These are phyloP conservation scores for Crossaster papposus DNA, from an alignment of 53 echinoderm and acorn worm genomes.

Conservation along the genomic window DNA sequence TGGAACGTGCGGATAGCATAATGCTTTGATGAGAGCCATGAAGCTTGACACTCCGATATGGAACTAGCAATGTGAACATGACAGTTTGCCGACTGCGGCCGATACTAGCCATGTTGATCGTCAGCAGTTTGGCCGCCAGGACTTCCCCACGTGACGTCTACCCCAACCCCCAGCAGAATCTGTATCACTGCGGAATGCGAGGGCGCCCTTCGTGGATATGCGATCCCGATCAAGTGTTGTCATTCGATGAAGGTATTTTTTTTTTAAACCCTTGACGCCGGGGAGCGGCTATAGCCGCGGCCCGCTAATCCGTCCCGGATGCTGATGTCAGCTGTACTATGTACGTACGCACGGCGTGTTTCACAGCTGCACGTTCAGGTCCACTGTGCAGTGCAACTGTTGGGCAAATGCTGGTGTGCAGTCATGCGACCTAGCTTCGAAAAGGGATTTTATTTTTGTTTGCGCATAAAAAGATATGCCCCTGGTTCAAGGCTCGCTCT, in stretches of 20 bases:
- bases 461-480: no score
- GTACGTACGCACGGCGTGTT: no score
- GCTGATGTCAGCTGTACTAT: no score
- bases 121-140: conserved; percentile 9
- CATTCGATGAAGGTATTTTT: conserved; percentile 44
- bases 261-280: no score
- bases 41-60: background rate
- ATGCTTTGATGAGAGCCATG: conserved; percentile 8
- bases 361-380: no score
- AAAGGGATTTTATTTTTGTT: no score
- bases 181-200: conserved; percentile 63
- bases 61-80: conserved; percentile 49
- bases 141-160: conserved; percentile 23
- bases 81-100: conserved; percentile 28
- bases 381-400: no score
- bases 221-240: conserved; percentile 60
- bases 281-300: no score
- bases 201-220: conserved; percentile 72
- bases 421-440: no score
- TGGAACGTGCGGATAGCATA: background rate
- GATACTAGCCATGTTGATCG: conserved; percentile 43
- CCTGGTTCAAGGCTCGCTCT: no score
- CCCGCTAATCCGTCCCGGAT: no score
- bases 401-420: no score
- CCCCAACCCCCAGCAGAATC: conserved; percentile 62